Base-by-base conservation (phyloP, 2,113 vertebrate genomes). In the Cynocephalus volans region DNA sequence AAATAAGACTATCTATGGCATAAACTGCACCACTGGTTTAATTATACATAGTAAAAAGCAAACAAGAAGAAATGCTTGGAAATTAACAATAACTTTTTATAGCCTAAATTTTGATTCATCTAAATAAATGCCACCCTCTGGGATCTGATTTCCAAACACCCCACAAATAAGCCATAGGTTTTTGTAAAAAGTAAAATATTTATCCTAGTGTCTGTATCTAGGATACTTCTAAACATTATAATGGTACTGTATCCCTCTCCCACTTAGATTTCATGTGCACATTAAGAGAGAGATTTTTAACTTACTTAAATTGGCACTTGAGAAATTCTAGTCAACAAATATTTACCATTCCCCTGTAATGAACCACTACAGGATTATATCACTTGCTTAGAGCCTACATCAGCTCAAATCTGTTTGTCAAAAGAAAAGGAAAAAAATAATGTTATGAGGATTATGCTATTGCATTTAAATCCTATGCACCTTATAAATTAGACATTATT, bases 121-220 rank as follows among this genome's bases (percentile, higher is more conserved):
- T 58, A 87, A 36, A 69, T 84, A 90, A 95, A 52, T 50, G 14
- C 24, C 91, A 17, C 48, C 41, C n/a, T 84, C 2, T 45, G 6
- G 23, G 84, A 41, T 87, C 41, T 82, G 28, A 87, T 80, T 93
- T 67, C 8, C 24, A 72, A 82, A 77, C 26, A 12, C 19, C 28
- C 14, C 19, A 17, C 75, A 58, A 86, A 77, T 80, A 76, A 92
- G 92, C 10, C 31, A 95, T 36, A 67, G 17, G 3, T 60, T 81
- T 98, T 79, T 52, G 10, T 28, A 94, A 87, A 94, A 91, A 91
- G 10, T 19, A 96, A 73, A 95, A 72, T 81, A 65, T 96, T 58
- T 58, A 96, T 50, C 28, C 62, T 93, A 87, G 58, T 58, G 13
- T 60, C 48, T 24, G 41, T 28, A 72, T 9, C 58, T 93, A 15